Base-by-base conservation (phyloP, 2,888 invertebrate species). In the Pantelozetes paolii region DNA sequence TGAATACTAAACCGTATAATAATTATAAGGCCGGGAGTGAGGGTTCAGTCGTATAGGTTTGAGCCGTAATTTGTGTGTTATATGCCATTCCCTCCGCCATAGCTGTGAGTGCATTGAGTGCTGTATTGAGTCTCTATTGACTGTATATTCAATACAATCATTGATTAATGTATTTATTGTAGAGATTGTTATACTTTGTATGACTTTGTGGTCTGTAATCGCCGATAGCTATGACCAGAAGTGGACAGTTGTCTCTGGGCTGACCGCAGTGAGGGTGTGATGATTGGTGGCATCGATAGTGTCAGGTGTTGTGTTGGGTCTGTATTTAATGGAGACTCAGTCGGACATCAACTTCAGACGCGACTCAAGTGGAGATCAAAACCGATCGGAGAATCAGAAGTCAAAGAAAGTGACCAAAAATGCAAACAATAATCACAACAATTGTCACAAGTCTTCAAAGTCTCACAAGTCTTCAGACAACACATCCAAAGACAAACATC, bases 401-500 rank as follows among this genome's bases (percentile, higher is more conserved):
- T 18, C 13, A n/a, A 45, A 45, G 45, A 45, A 45, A 45, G 15
- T 18, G 15, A 45, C 2, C 45, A 45, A 45, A 45, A 18, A 13
- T n/a, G n/a, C 13, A 18, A n/a, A 13, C 45, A 45, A 45, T n/a
- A 13, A 45, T 45, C 45, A 45, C 45, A 45, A 18, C 45, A 45
- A 45, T n/a, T 45, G 45, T 40, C 6, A 40, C n/a, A 45, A 45
- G 15, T n/a, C 45, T 18, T 45, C 45, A n/a, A 45, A 45, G 45
- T 18, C 45, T n/a, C 15, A 45, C 45, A 45, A 45, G 45, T 18
- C 45, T n/a, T 45, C n/a, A 13, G 45, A 45, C 45, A 45, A 45
- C 45, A n/a, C 45, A 45, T 45, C 45, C 45, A 57, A 57, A 57
- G 57, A 57, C n/a, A 57, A 57, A 45, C 45, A 45, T 45, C 45